A percentile compares a stretch with the other conserved stretches of the same genome.
Conservation (phyloP, 2,797 vertebrate species). For the Eremophila alpestris region DNA sequence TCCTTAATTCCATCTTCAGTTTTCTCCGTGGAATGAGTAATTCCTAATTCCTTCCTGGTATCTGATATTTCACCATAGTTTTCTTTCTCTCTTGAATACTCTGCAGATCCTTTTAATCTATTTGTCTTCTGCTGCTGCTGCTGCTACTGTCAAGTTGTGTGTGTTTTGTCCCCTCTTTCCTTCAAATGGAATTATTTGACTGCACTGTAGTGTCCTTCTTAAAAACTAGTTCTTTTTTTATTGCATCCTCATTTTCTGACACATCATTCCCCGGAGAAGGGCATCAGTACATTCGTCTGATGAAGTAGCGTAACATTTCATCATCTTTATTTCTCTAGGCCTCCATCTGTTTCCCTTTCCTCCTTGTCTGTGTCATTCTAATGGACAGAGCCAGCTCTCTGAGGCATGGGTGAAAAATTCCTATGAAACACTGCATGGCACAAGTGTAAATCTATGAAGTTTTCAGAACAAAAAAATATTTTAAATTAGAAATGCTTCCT, state of each 20-base stretch:
- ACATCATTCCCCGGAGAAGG: neutral
- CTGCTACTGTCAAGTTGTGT: neutral
- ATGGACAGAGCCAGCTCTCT: neutral
- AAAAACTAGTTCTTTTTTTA: neutral
- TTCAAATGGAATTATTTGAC: neutral
- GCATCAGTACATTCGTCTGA: neutral
- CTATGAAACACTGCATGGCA: neutral
- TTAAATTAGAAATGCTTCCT: neutral
- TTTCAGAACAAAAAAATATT: neutral
- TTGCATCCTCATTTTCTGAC: neutral
- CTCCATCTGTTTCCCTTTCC: constrained; percentile 5
- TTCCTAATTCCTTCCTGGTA: neutral
- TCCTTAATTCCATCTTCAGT: neutral
- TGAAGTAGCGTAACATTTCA: neutral
- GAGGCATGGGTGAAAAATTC: neutral
- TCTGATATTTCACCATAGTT: neutral
- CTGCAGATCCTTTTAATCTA: neutral
- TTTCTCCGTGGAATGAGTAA: neutral
- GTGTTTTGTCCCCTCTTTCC: neutral
- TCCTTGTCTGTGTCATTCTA: constrained; percentile 1
- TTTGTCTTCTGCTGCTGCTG: neutral
- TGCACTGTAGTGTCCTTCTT: neutral
- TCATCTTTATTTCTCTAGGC: constrained; percentile 8
- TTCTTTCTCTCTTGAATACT: neutral
- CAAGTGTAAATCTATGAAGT: neutral